Conservation (phyloP, 2,113 vertebrate genomes). For the Alexandromys fortis region DNA sequence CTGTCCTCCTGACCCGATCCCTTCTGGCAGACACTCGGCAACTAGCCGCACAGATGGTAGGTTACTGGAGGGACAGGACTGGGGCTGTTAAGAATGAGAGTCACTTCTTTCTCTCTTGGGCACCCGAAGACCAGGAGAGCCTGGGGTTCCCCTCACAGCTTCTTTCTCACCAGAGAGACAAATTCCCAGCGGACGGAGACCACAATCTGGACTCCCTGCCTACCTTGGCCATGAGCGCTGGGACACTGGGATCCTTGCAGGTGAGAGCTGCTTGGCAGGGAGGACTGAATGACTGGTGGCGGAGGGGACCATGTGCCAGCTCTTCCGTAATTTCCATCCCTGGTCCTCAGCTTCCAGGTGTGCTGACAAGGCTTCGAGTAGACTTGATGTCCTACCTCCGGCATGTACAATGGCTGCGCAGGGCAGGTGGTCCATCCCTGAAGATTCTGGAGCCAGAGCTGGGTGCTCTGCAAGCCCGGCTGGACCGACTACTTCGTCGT, state of each 20-base stretch:
- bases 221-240: constrained; percentile 76
- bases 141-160: background rate
- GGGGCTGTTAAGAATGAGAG: background rate
- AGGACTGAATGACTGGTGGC: accelerated
- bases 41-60: constrained; percentile 92
- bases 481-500: constrained; percentile 73
- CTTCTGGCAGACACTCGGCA: constrained; percentile 92
- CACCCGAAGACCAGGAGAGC: background rate
- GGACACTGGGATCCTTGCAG: constrained; percentile 73
- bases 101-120: background rate
- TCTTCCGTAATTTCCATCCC: background rate
- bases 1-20: constrained; percentile 93
- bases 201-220: constrained; percentile 76
- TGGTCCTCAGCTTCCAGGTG: constrained; percentile 48
- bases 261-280: background rate
- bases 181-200: constrained; percentile 76
- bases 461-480: constrained; percentile 67
- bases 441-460: constrained; percentile 73
- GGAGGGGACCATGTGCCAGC: accelerated
- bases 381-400: constrained; percentile 73
- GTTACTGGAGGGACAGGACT: constrained; percentile 86
- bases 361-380: constrained; percentile 65
- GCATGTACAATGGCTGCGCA: constrained; percentile 77
- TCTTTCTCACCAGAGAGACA: constrained; percentile 62
- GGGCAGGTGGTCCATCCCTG: constrained; percentile 58